Evolutionary conservation across 2,113 vertebrate species (phyloP), one percentile per base, ranked within the genome.

Genomic region (Callionymus lyra): DNA sequence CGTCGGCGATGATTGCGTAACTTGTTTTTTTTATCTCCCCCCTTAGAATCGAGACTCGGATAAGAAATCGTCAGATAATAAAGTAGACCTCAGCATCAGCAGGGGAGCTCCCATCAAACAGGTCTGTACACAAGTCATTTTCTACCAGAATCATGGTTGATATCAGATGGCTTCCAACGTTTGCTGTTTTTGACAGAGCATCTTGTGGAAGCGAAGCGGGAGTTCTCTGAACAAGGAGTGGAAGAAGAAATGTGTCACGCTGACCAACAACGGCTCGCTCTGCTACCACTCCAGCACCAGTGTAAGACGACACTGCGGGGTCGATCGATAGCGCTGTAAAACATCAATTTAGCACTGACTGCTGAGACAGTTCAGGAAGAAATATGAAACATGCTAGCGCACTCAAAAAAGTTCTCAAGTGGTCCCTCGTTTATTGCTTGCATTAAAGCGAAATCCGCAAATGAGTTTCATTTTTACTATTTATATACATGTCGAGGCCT

Each of bases 151-250:
- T 14, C 14, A 38, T n/a, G n/a, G 15, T 5, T 6, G 37, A 10
- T 10, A 10, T 38, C 6, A 6, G 3, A 0, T 37, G n/a, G 35
- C 59, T 62, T 45, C 21, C 8, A 4, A 27, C 56, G 41, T 47
- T 34, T 43, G 54, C 35, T 38, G 47, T 44, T 2, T 40, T 59
- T 11, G 9, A 44, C 79, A 98, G 94, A 89, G 90, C 67, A 88
- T 93, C 67, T 74, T 98, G 38, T 84, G 91, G 79, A 98, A 98
- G 73, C 88, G 91, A 47, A 93, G 94, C 2, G 91, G 92, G 12
- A 94, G 91, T 65, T 95, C 93, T 49, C 85, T 98, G 70, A 98
- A 98, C 64, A 97, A 98, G 76, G 93, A 97, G 67, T 98, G 94
- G 93, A 98, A 97, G 85, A 98, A 96, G 85, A 98, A 98, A 41